These are phyloP conservation scores for Cotesia congregata DNA, from an alignment of 2,888 invertebrate species.

Conservation along the genomic window DNA sequence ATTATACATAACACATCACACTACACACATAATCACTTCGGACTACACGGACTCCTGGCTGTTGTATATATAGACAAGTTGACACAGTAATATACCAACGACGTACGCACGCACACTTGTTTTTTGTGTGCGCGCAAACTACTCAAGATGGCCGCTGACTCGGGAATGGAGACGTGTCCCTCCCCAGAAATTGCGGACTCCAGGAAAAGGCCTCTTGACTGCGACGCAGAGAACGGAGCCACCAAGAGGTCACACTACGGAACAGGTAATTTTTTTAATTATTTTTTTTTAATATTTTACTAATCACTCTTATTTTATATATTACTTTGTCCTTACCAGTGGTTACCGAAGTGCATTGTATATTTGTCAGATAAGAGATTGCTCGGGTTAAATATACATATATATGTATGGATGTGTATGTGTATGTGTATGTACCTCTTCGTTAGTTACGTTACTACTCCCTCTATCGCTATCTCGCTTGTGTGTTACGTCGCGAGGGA, in stretches of 20 bases:
- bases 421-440: not conserved
- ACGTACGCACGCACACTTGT: slow-evolving; percentile 26
- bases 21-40: slow-evolving; percentile 2
- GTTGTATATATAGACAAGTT: slow-evolving; percentile 17
- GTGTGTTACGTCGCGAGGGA: slow-evolving; percentile 13
- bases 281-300: slow-evolving; percentile 7
- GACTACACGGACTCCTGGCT: not conserved
- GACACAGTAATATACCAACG: slow-evolving; percentile 12
- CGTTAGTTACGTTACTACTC: slow-evolving; percentile 3
- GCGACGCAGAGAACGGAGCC: slow-evolving; percentile 89
- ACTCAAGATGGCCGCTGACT: slow-evolving; percentile 88
- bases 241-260: slow-evolving; percentile 92
- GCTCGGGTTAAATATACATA: not conserved
- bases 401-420: slow-evolving; percentile 7
- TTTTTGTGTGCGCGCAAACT: slow-evolving; percentile 54
- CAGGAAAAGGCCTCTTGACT: slow-evolving; percentile 90
- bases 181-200: slow-evolving; percentile 93
- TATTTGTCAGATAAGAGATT: slow-evolving; percentile 27
- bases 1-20: not conserved
- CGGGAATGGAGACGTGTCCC: slow-evolving; percentile 94
- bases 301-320: not conserved
- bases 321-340: slow-evolving; percentile 8
- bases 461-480: slow-evolving; percentile 10
- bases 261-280: slow-evolving; percentile 76
- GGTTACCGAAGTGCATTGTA: not conserved